Evolutionary conservation across 1,140 invertebrate species (phyloP), one percentile per base, ranked within the genome.

Genomic region (Doryteuthis pealeii): DNA sequence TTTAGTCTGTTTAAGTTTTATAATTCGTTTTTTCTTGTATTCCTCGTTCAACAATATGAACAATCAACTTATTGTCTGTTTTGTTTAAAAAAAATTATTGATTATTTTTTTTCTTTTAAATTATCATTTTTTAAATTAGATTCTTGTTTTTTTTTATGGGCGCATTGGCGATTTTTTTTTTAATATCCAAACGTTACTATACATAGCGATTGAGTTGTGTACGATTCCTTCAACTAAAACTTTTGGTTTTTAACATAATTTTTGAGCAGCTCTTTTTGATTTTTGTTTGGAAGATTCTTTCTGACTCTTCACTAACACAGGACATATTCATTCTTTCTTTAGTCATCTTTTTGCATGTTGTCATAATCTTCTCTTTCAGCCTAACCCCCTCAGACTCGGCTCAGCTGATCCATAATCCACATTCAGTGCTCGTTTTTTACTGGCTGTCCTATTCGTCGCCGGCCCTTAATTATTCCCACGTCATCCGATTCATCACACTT

Each of bases 401-500:
- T 28, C 1, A 6, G 18, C 54, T 15, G 1, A 22, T 62, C 5
- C 22, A n/a, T 0, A 22, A 22, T 62, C 5, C 22, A n/a, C 2
- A 22, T 62, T 62, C 54, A 62, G 54, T 62, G 22, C 22, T 62
- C 54, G 26, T 8, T 15, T 62, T 15, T 15, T 28, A 49, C 54
- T n/a, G 26, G 18, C 18, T 62, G 22, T 22, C 54, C 35, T 3
- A 40, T 40, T 10, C 3, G 4, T 40, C 35, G 35, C 10, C 4
- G 4, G 4, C 3, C 4, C 35, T 40, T 40, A 3, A 10, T 62
- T 28, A 62, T 62, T 62, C 54, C 54, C 54, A 62, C 22, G 18
- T 62, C 54, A 62, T 62, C 6, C 54, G 54, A 62, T 62, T 62
- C 54, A 62, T 62, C 1, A 62, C 54, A 62, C 54, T 62, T 28